Conservation (phyloP, 1,140 invertebrate species). For the Lamellibrachia luymesi region DNA sequence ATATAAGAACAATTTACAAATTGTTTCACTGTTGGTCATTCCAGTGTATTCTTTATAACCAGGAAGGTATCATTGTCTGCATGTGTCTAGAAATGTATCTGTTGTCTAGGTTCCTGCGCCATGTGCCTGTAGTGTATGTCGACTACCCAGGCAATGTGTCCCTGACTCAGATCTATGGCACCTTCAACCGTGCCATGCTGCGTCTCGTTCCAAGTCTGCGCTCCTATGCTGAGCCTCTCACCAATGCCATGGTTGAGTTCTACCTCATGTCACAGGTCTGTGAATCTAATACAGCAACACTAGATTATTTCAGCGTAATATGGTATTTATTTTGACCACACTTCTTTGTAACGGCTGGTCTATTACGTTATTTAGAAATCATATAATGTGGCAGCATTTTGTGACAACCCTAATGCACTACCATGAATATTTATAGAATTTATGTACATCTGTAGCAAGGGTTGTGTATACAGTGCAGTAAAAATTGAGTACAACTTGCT, state of each 20-base stretch:
- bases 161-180: constrained; percentile 90
- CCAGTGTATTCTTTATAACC: no score
- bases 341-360: not conserved
- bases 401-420: no score
- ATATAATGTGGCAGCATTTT: no score
- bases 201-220: constrained; percentile 84
- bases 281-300: not conserved
- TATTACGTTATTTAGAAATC: no score
- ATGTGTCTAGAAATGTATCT: not conserved
- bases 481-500: no score
- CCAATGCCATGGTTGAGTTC: constrained; percentile 98
- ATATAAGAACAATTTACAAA: no score
- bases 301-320: not conserved
- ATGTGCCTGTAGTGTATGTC: constrained; percentile 98
- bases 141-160: constrained; percentile 99
- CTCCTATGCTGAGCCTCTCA: constrained; percentile 92
- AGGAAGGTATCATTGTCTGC: no score
- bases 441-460: no score
- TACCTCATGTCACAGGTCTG: constrained; percentile 85
- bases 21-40: no score
- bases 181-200: constrained; percentile 96
- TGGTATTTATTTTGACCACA: not conserved
- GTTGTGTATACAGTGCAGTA: no score
- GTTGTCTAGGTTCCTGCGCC: constrained; percentile 62
- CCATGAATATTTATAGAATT: no score